phyloP scores from a whole-genome alignment of 2,797 vertebrate genomes.

The Chelidonichthys spinosus region DNA sequence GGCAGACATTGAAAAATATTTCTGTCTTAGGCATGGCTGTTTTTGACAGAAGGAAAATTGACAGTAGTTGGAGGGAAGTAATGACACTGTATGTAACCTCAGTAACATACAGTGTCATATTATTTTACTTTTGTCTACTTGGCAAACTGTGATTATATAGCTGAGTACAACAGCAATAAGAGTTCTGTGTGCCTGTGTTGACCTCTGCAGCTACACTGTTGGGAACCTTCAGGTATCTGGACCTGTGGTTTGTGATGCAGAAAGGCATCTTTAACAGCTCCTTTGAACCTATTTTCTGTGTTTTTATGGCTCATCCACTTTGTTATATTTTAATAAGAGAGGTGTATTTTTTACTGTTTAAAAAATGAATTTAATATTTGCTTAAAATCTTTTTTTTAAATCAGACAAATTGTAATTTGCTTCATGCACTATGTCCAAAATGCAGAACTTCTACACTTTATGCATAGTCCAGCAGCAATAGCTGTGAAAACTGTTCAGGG shows the following conservation, averaged over 20 bases:
- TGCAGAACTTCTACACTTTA: not conserved
- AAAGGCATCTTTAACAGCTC: conserved; percentile 11
- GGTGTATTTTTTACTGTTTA: not conserved
- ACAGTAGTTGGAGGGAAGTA: conserved; percentile 1
- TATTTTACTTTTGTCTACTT: conserved; percentile 4
- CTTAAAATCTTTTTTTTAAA: not conserved
- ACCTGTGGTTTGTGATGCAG: conserved; percentile 26
- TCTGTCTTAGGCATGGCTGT: not conserved
- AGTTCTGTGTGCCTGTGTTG: not conserved
- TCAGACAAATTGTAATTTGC: not conserved
- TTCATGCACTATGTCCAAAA: not conserved
- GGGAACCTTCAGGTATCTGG: conserved; percentile 19
- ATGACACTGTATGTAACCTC: not conserved
- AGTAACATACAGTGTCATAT: not conserved
- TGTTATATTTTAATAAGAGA: not conserved
- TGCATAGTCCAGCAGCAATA: not conserved
- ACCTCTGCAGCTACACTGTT: conserved; percentile 3
- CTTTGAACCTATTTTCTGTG: not conserved
- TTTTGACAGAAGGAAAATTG: not conserved
- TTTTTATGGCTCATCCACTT: not conserved
- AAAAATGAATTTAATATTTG: not conserved
- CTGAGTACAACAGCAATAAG: conserved; percentile 5
- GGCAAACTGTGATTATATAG: conserved; percentile 15
- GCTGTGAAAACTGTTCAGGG: too few relatives aligned
- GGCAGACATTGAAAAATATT: conserved; percentile 1